A percentile compares a stretch with the other conserved stretches of the same genome.
phyloP scores from a whole-genome alignment of 1,140 invertebrate species.

The Eumaeus atala region DNA sequence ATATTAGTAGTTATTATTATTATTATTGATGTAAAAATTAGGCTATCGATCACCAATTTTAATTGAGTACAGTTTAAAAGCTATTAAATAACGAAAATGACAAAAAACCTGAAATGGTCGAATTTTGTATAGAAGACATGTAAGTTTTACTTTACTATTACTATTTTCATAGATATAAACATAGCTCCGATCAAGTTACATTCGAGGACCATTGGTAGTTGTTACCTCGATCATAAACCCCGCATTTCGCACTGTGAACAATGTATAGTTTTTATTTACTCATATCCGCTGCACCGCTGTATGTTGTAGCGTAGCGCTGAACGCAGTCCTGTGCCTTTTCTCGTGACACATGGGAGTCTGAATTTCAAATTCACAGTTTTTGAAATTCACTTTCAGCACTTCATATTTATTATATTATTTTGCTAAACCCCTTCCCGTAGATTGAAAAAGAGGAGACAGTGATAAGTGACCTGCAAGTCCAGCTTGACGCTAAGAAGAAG shows the following conservation, averaged over 20 bases:
- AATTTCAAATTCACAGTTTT: conserved; percentile 37
- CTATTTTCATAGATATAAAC: background rate
- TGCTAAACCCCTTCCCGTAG: conserved; percentile 69
- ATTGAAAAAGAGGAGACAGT: conserved; percentile 76
- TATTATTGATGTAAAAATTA: too few relatives aligned
- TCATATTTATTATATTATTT: conserved; percentile 41
- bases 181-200: background rate
- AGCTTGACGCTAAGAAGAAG: conserved; percentile 71
- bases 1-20: too few relatives aligned
- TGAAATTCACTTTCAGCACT: conserved; percentile 41
- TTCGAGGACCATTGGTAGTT: conserved; percentile 32
- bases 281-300: conserved; percentile 20
- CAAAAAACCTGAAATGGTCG: too few relatives aligned
- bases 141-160: too few relatives aligned
- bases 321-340: conserved; percentile 20
- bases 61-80: too few relatives aligned
- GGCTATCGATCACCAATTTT: too few relatives aligned
- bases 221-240: background rate
- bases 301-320: conserved; percentile 7
- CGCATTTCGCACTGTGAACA: conserved; percentile 19
- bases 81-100: too few relatives aligned
- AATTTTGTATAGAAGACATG: too few relatives aligned
- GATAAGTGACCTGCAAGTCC: conserved; percentile 70
- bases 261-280: conserved; percentile 35
- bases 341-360: conserved; percentile 42